Evolutionary conservation across 2,888 invertebrate genomes (phyloP).

Genomic region (Seladonia tumulorum): DNA sequence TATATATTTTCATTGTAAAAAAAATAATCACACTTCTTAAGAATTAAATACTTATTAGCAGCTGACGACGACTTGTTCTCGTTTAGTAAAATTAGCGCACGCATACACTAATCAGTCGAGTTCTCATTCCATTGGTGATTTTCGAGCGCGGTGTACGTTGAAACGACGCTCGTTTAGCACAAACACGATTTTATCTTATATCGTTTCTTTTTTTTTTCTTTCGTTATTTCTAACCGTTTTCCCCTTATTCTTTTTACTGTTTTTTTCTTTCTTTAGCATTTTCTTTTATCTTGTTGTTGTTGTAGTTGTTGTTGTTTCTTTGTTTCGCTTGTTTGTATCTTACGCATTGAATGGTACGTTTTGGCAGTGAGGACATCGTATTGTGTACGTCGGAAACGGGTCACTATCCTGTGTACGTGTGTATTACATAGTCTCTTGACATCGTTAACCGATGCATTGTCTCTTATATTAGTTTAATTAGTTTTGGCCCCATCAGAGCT

Average conservation of each 20-base stretch:
- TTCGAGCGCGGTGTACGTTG: slow-evolving; percentile 57
- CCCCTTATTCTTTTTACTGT: neutral
- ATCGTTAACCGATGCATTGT: slow-evolving; percentile 62
- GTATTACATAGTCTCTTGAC: slow-evolving; percentile 47
- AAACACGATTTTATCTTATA: slow-evolving; percentile 66
- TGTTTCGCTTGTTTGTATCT: slow-evolving; percentile 59
- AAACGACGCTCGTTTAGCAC: slow-evolving; percentile 65
- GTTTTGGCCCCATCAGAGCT: slow-evolving; percentile 82
- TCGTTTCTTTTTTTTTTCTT: slow-evolving; percentile 25
- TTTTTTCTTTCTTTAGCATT: slow-evolving; percentile 19
- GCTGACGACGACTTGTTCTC: slow-evolving; percentile 80
- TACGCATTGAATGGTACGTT: slow-evolving; percentile 76
- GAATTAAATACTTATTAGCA: slow-evolving; percentile 83
- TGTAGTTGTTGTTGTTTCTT: slow-evolving; percentile 1
- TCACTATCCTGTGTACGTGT: slow-evolving; percentile 64
- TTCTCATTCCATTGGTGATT: slow-evolving; percentile 68
- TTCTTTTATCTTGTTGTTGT: slow-evolving; percentile 16
- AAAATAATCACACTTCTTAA: slow-evolving; percentile 84
- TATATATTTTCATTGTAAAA: slow-evolving; percentile 83
- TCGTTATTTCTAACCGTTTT: slow-evolving; percentile 13
- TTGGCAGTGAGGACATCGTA: slow-evolving; percentile 83
- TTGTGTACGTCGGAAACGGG: slow-evolving; percentile 75
- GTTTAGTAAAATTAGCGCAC: slow-evolving; percentile 79
- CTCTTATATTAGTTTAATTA: slow-evolving; percentile 72
- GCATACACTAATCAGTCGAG: slow-evolving; percentile 81